Evolutionary conservation across 2,113 vertebrate genomes (phyloP), one percentile per base, ranked within the genome.

Genomic region (Hemiprocne comata): DNA sequence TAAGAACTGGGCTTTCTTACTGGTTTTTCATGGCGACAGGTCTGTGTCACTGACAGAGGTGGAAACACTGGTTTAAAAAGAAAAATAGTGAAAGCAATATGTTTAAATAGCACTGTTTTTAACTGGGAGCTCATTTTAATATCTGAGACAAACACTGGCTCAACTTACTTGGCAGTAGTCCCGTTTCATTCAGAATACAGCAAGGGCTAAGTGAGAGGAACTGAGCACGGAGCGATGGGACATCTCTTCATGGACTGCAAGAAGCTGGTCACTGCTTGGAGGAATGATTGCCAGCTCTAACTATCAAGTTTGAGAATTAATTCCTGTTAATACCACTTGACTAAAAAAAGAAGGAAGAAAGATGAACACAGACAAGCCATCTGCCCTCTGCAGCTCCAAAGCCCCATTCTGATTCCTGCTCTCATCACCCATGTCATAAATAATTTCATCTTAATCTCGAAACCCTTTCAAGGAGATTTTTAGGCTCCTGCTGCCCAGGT

Each of bases 1-100:
- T 97, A 96, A 97, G 92, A 88, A 62, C 90, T 9, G 0, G 13
- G 77, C 66, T 94, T 71, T 90, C 88, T 76, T 72, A 95, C 70
- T 93, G 85, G 31, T 46, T 84, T 93, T 85, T 95, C 73, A 58
- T 75, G 76, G 94, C 4, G 8, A 87, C 0, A 1, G 14, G 29
- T 72, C 76, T 72, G 74, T 90, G 90, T 54, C 76, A 58, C 58
- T 36, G 25, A 73, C 78, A 92, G 70, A 88, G 89, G 84, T 87
- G 77, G 89, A 96, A 96, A 94, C 62, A 66, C 34, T 33, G 54
- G 61, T 67, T 86, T 89, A 71, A 86, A 94, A 83, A 33, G 28
- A 13, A 80, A 91, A 61, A 61, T 72, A 25, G 13, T 18, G 26
- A 72, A 75, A 91, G 40, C 44, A 74, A 40, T 55, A 31, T 50